These are phyloP conservation scores for Philhelius pedissequus DNA, from an alignment of 2,888 invertebrate species.

Conservation along the genomic window DNA sequence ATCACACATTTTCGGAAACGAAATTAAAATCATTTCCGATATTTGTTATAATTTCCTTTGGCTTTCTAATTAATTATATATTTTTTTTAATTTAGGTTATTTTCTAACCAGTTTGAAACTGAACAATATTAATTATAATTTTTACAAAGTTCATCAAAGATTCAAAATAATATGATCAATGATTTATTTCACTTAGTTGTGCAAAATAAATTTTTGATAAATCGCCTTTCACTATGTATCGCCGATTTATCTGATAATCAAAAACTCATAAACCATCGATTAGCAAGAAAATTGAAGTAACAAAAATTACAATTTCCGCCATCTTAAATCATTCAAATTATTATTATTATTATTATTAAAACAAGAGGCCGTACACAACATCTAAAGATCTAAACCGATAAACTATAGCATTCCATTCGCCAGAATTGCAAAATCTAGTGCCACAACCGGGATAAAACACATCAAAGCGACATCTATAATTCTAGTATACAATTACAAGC, in stretches of 20 bases:
- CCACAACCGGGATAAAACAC: conserved; percentile 26
- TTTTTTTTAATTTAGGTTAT: too few relatives aligned
- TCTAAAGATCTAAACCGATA: conserved; percentile 32
- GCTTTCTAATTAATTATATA: too few relatives aligned
- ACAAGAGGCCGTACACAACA: conserved; percentile 4
- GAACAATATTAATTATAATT: too few relatives aligned
- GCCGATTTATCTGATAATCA: neutral
- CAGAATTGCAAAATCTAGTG: neutral
- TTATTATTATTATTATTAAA: conserved; percentile 41
- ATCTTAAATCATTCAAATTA: conserved; percentile 63
- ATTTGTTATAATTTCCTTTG: too few relatives aligned
- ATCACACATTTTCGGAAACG: too few relatives aligned
- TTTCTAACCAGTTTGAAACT: too few relatives aligned
- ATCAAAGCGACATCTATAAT: conserved; percentile 62
- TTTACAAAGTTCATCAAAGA: too few relatives aligned
- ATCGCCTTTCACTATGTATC: neutral
- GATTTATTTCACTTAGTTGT: neutral
- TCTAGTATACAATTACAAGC: conserved; percentile 64
- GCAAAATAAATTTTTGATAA: neutral
- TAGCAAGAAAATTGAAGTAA: neutral
- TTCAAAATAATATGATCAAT: too few relatives aligned
- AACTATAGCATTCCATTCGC: neutral
- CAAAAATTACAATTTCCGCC: conserved; percentile 33
- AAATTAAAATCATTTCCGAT: too few relatives aligned
- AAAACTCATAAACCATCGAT: neutral